These are phyloP conservation scores for Craniophora ligustri DNA, from an alignment of 2,888 invertebrate genomes.

Conservation along the genomic window DNA sequence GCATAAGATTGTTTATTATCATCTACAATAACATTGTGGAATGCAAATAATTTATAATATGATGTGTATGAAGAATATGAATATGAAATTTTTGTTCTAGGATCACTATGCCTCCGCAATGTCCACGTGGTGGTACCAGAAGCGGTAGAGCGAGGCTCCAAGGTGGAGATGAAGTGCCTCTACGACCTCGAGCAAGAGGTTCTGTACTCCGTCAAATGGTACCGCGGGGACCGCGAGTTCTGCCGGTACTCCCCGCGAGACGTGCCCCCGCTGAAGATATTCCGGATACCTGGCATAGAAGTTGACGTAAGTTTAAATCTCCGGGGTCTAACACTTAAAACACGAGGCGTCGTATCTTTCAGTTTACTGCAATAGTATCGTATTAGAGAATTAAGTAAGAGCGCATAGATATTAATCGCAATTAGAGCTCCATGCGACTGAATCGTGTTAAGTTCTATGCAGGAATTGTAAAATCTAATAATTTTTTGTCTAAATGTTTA, in stretches of 20 bases:
- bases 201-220: constrained; percentile 92
- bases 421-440: too few species aligned
- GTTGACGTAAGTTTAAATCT: constrained; percentile 86
- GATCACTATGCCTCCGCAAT: constrained; percentile 86
- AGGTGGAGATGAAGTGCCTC: constrained; percentile 89
- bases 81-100: constrained; percentile 65
- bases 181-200: constrained; percentile 91
- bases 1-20: too few species aligned
- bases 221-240: constrained; percentile 90
- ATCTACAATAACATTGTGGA: too few species aligned
- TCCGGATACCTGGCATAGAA: constrained; percentile 89
- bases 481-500: too few species aligned
- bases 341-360: not conserved
- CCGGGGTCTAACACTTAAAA: constrained; percentile 8
- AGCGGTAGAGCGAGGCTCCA: constrained; percentile 90
- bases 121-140: constrained; percentile 91
- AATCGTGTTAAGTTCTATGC: too few species aligned
- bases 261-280: constrained; percentile 90
- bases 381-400: too few species aligned
- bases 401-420: too few species aligned
- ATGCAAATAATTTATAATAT: too few species aligned
- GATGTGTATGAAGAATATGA: too few species aligned
- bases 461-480: too few species aligned
- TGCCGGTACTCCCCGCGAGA: constrained; percentile 90
- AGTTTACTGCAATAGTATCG: not conserved